Evolutionary conservation across 64 coral and sea anemone genomes (phyloP), one percentile per base, ranked within the genome.

Genomic region (Exaiptasia diaphana): DNA sequence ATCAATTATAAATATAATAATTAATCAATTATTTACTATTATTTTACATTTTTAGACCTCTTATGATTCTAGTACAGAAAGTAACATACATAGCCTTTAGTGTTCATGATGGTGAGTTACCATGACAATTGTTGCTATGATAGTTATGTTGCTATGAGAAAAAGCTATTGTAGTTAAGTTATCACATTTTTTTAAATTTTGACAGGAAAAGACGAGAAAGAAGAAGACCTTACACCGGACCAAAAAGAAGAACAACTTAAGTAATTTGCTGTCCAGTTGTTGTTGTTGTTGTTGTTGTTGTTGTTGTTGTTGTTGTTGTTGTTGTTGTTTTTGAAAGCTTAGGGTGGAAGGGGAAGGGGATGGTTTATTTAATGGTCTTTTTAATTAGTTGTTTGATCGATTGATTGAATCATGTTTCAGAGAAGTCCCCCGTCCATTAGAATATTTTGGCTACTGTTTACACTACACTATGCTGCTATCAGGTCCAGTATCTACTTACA

Each of bases 41-140:
- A 22, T 38, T 30, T 67, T 20, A 29, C 72, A n/a, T 46, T 65
- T 62, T 15, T 69, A 95, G 91, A 54, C 91, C 86, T 18, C 74
- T 95, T 20, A 95, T 95, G 91, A 35, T 95, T 14, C 53, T 90
- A 35, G 82, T 83, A 29, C 91, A 95, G 59, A 95, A 74, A 64
- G 81, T 89, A 17, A 84, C 86, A 10, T 95, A 95, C 11, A 35
- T 95, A 42, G 86, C 91, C 11, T 89, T 89, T 25, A 95, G 81
- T 73, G 73, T 95, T 8, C 91, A 95, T 42, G 91, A 94, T 79
- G 91, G 91, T 94, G 33, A 38, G 90, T 67, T 17, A 18, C 48
- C 5, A 26, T n/a, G n/a, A n/a, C n/a, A n/a, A n/a, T n/a, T n/a
- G n/a, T n/a, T n/a, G n/a, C n/a, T n/a, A n/a, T n/a, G n/a, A n/a